Percentiles rank a stretch among this genome's conserved stretches.
These are phyloP conservation scores for Neuroterus valhalla DNA, from an alignment of 1,140 invertebrate species.

Conservation along the genomic window DNA sequence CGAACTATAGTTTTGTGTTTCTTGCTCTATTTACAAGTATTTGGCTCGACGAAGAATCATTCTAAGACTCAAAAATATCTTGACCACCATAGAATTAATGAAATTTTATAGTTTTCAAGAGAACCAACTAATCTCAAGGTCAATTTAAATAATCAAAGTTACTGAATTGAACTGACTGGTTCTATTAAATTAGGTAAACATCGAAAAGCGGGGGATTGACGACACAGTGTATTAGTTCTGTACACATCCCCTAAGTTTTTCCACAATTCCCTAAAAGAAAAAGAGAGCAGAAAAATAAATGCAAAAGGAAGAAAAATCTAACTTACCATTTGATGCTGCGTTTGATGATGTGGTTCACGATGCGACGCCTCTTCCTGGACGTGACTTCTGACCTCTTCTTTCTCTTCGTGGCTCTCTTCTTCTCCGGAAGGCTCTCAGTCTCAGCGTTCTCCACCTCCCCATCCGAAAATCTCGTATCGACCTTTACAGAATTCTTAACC, in stretches of 20 bases:
- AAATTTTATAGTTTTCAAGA: too few species aligned
- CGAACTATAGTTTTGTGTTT: neutral
- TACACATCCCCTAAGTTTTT: too few species aligned
- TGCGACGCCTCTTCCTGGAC: constrained; percentile 63
- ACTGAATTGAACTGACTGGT: too few species aligned
- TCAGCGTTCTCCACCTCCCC: constrained; percentile 25
- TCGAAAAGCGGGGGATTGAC: too few species aligned
- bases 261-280: too few species aligned
- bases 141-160: too few species aligned
- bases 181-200: too few species aligned
- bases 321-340: constrained; percentile 71
- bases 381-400: constrained; percentile 31
- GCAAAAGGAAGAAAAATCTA: constrained; percentile 8
- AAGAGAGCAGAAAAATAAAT: neutral
- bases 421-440: constrained; percentile 37
- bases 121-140: too few species aligned
- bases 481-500: constrained; percentile 61
- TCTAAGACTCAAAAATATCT: too few species aligned
- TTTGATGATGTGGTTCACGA: constrained; percentile 70
- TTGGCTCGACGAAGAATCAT: too few species aligned
- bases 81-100: too few species aligned
- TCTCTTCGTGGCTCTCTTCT: neutral
- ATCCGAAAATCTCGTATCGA: constrained; percentile 2
- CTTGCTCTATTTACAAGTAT: neutral
- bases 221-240: too few species aligned